Percentiles rank a stretch among this genome's conserved stretches.
Conservation (phyloP, 2,797 vertebrate genomes). For the Gambelia wislizenii region DNA sequence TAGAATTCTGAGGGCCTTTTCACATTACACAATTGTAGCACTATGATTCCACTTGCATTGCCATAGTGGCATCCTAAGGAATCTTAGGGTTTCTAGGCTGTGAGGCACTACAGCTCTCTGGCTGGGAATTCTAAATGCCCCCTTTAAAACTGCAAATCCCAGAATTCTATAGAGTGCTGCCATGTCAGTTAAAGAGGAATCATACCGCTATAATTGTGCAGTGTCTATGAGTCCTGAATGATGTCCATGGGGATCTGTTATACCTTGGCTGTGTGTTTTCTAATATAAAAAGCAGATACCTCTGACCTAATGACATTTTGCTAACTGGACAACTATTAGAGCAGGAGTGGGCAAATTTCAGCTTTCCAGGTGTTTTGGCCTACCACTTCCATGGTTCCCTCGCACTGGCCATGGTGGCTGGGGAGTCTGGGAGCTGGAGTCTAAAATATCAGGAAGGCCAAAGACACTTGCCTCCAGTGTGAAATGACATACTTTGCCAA, state of each 20-base stretch:
- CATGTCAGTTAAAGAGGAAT: no score
- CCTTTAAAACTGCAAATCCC: no score
- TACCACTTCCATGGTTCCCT: neutral
- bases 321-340: slow-evolving; percentile 60
- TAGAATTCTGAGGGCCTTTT: neutral
- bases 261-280: neutral
- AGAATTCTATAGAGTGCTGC: no score
- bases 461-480: neutral
- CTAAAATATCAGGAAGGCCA: neutral
- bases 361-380: neutral
- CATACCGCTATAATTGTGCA: no score
- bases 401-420: neutral
- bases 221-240: no score
- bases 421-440: neutral
- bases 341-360: neutral
- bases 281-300: neutral
- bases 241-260: neutral
- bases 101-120: no score
- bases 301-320: slow-evolving; percentile 41
- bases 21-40: no score
- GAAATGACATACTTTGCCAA: slow-evolving; percentile 56
- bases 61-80: no score
- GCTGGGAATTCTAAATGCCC: no score
- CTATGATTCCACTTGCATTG: no score
- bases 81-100: no score